Conservation (phyloP, 2,113 vertebrate species). For the Pseudolaguvia tuberculata region DNA sequence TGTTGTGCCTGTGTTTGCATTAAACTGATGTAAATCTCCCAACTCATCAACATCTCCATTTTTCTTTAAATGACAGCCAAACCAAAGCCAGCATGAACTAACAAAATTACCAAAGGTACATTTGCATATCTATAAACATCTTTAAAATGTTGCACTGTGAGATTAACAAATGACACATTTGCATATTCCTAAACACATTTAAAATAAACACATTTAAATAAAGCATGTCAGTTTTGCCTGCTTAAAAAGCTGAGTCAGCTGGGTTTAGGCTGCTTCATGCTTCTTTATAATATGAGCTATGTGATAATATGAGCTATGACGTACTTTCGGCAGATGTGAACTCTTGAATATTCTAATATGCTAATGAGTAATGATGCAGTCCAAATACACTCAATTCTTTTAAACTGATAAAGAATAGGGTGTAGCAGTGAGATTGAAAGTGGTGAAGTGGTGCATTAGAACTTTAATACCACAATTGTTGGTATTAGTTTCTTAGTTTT, state of each 20-base stretch:
- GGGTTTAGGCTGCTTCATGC: conserved; percentile 21
- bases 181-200: conserved; percentile 38
- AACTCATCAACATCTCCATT: conserved; percentile 6
- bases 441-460: neutral
- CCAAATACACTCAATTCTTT: neutral
- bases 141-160: conserved; percentile 5
- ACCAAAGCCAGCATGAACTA: conserved; percentile 23
- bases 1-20: neutral
- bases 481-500: neutral
- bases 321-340: conserved; percentile 54
- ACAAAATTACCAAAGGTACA: conserved; percentile 26
- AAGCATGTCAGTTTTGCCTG: conserved; percentile 19
- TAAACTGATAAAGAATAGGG: neutral
- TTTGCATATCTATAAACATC: conserved; percentile 10
- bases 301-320: conserved; percentile 47
- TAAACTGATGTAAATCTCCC: neutral
- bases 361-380: conserved; percentile 39
- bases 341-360: conserved; percentile 41
- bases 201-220: conserved; percentile 39
- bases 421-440: neutral
- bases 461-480: too few relatives aligned
- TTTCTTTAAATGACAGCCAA: conserved; percentile 30
- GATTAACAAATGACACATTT: conserved; percentile 30
- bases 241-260: conserved; percentile 2
- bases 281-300: conserved; percentile 48